Conservation (phyloP, 2,113 vertebrate genomes). For the Egretta garzetta region DNA sequence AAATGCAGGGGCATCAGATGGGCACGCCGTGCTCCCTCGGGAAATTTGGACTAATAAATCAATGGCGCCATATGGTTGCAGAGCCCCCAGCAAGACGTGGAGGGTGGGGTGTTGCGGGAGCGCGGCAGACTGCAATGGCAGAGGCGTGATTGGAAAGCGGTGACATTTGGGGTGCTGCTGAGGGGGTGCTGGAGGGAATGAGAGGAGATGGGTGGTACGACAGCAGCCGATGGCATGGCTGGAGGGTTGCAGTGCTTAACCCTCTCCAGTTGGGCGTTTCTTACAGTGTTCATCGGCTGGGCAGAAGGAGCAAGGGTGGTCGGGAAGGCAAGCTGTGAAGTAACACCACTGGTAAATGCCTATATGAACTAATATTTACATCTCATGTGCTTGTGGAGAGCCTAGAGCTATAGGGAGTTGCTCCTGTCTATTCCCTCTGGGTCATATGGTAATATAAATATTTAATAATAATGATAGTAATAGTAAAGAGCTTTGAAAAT, state of each 20-base stretch:
- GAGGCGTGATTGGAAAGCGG: not conserved
- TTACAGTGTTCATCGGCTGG: rapidly evolving
- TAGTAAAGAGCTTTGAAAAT: constrained; percentile 33
- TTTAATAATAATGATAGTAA: not conserved
- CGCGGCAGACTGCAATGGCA: not conserved
- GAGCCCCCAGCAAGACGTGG: not conserved
- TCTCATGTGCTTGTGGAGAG: not conserved
- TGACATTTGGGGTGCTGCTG: rapidly evolving
- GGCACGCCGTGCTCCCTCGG: not conserved
- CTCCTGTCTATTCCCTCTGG: not conserved
- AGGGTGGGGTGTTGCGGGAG: not conserved
- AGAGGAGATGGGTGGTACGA: rapidly evolving
- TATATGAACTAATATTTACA: not conserved
- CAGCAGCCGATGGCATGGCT: rapidly evolving
- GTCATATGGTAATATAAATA: not conserved
- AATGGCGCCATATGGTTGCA: not conserved
- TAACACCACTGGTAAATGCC: not conserved
- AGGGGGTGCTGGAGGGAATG: not conserved
- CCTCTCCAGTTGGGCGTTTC: rapidly evolving
- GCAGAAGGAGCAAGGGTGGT: not conserved
- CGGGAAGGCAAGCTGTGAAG: not conserved
- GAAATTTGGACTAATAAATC: not conserved
- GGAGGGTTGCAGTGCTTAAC: not conserved
- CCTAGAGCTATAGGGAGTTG: not conserved
- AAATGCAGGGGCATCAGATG: not conserved